phyloP scores from a whole-genome alignment of 2,888 invertebrate species.

The Tenodera sinensis region DNA sequence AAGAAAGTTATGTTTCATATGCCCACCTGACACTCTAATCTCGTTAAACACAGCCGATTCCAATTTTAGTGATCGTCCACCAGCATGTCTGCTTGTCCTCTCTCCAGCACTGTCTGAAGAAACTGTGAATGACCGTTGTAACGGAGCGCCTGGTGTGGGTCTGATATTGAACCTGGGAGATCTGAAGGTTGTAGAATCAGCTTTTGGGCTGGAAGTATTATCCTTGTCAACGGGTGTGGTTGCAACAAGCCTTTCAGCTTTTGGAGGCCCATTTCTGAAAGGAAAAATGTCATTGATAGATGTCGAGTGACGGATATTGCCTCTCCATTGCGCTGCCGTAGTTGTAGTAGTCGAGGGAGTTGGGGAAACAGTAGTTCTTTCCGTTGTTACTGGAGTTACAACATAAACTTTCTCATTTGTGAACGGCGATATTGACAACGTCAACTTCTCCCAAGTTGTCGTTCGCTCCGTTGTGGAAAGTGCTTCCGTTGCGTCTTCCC shows the following conservation, averaged over 20 bases:
- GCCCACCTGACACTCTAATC: background rate
- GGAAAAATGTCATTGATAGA: conserved; percentile 27
- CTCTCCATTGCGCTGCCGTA: background rate
- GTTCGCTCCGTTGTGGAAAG: conserved; percentile 29
- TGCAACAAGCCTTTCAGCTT: background rate
- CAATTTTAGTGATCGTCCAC: background rate
- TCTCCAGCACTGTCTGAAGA: background rate
- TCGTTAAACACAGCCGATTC: background rate
- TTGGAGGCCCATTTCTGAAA: conserved; percentile 24
- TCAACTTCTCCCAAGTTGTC: conserved; percentile 63
- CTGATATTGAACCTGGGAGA: conserved; percentile 54
- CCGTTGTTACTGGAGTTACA: conserved; percentile 65
- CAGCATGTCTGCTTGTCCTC: background rate
- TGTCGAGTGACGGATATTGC: conserved; percentile 30
- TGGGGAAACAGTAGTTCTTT: background rate
- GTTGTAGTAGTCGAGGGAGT: conserved; percentile 35
- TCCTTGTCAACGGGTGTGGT: background rate
- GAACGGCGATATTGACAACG: conserved; percentile 69
- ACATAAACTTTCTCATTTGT: conserved; percentile 79
- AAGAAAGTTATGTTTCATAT: no score
- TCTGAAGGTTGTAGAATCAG: conserved; percentile 42
- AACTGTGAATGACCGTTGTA: conserved; percentile 25
- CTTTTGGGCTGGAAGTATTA: background rate
- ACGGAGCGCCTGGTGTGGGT: conserved; percentile 50
- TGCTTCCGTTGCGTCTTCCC: conserved; percentile 29